phyloP scores from a whole-genome alignment of 2,113 vertebrate genomes.

The Tachysurus fulvidraco region DNA sequence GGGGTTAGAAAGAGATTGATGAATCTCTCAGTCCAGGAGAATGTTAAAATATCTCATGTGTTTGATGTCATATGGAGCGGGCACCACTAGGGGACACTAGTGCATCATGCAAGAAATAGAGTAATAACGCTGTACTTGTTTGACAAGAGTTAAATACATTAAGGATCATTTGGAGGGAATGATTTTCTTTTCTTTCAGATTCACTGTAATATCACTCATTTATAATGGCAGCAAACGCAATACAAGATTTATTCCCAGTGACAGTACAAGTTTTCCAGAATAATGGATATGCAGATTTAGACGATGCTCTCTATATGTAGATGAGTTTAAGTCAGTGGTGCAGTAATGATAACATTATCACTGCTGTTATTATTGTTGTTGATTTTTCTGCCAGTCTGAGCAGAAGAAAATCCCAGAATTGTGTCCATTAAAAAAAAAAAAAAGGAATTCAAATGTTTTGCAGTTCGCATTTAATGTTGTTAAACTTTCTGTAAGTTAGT shows the following conservation, averaged over 20 bases:
- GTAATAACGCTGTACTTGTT: background rate
- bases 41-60: background rate
- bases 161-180: background rate
- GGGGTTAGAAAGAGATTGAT: background rate
- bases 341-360: background rate
- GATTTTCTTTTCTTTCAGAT: background rate
- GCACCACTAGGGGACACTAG: constrained; percentile 42
- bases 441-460: too few relatives aligned
- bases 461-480: too few relatives aligned
- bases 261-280: background rate
- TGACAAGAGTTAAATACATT: constrained; percentile 18
- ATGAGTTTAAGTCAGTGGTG: background rate
- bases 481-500: too few relatives aligned
- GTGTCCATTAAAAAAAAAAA: background rate
- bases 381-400: background rate
- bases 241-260: background rate
- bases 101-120: constrained; percentile 22
- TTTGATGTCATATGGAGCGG: background rate
- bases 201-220: background rate
- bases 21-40: background rate
- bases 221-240: background rate
- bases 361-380: background rate
- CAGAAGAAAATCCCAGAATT: background rate
- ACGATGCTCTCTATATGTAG: constrained; percentile 3
- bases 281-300: background rate